A percentile compares a stretch with the other conserved stretches of the same genome.
These are phyloP conservation scores for Hydrophis major DNA, from an alignment of 2,797 vertebrate species.

Conservation along the genomic window DNA sequence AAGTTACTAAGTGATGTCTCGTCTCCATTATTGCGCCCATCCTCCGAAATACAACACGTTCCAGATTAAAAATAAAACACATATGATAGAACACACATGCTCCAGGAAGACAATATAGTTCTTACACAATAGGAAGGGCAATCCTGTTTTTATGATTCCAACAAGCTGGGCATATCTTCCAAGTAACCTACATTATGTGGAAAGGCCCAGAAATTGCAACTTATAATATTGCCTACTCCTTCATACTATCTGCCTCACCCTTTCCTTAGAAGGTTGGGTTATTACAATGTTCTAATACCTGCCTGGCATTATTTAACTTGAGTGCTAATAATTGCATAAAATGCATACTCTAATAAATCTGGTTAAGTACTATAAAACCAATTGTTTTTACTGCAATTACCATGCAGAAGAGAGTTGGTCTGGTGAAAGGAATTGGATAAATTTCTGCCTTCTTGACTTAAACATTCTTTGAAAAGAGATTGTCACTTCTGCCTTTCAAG, in stretches of 20 bases:
- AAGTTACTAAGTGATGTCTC: too few relatives aligned
- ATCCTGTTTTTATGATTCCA: background rate
- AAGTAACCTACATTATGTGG: background rate
- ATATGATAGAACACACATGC: background rate
- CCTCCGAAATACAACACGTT: too few relatives aligned
- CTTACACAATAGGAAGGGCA: background rate
- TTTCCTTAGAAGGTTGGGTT: background rate
- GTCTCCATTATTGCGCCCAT: too few relatives aligned
- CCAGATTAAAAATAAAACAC: background rate
- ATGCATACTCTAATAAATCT: background rate
- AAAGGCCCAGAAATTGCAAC: background rate
- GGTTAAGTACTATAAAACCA: background rate
- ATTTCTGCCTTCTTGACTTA: background rate
- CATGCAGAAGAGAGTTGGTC: background rate
- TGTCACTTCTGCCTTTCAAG: background rate
- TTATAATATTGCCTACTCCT: background rate
- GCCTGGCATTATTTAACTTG: background rate
- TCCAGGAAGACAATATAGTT: background rate
- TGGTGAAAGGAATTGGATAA: background rate
- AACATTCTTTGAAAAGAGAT: background rate
- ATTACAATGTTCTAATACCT: background rate
- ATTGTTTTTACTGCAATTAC: background rate
- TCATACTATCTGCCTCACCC: background rate
- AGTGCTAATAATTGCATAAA: background rate
- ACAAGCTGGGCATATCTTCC: background rate